These are phyloP conservation scores for Crenichthys baileyi DNA, from an alignment of 2,797 vertebrate species.

Conservation along the genomic window DNA sequence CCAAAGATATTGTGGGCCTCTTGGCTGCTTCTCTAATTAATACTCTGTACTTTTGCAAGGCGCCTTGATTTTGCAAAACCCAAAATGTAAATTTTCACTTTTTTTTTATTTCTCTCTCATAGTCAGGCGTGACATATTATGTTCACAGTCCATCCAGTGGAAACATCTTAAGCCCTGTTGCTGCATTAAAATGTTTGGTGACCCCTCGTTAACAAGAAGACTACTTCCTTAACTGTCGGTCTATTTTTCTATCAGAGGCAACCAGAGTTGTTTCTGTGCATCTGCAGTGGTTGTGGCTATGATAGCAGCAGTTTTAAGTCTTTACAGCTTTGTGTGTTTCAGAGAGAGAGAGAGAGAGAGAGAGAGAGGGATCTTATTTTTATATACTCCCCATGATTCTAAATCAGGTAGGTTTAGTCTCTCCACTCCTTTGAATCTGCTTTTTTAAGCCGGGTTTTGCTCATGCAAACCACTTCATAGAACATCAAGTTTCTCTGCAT, in stretches of 20 bases:
- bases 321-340: constrained; percentile 3
- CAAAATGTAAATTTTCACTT: too few relatives aligned
- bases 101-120: background rate
- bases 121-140: background rate
- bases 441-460: constrained; percentile 38
- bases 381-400: constrained; percentile 31
- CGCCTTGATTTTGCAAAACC: too few relatives aligned
- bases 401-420: constrained; percentile 45
- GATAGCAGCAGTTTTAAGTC: constrained; percentile 43
- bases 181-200: constrained; percentile 13
- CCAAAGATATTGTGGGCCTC: too few relatives aligned
- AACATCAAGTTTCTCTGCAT: constrained; percentile 20
- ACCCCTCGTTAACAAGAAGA: constrained; percentile 23
- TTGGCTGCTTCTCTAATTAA: too few relatives aligned
- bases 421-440: constrained; percentile 41
- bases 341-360: background rate
- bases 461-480: constrained; percentile 71
- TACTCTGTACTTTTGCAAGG: too few relatives aligned
- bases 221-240: constrained; percentile 9
- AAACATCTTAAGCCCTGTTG: background rate
- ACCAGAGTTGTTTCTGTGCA: background rate
- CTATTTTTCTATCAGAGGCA: constrained; percentile 10
- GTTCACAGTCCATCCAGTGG: background rate
- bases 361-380: constrained; percentile 3
- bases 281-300: constrained; percentile 53